A percentile compares a stretch with the other conserved stretches of the same genome.
Conservation (phyloP, 2,888 invertebrate genomes). For the Cheilosia vernalis region DNA sequence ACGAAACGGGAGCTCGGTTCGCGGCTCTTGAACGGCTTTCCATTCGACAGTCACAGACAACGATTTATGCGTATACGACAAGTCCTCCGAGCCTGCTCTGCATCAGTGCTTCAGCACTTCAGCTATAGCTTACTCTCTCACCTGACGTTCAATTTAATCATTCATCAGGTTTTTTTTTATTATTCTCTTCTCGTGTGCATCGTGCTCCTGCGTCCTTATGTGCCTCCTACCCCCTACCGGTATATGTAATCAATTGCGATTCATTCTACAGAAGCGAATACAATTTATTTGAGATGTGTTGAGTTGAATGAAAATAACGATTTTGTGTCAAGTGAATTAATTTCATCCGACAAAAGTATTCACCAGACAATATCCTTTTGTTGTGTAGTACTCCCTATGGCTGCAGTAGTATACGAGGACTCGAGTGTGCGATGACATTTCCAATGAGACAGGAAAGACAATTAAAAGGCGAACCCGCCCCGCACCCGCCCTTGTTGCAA, state of each 20-base stretch:
- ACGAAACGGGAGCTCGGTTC: conserved; percentile 31
- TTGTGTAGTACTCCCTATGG: conserved; percentile 5
- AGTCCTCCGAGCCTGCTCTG: conserved; percentile 39
- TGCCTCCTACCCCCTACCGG: no score
- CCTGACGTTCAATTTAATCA: conserved; percentile 56
- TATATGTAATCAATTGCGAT: conserved; percentile 48
- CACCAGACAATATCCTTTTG: conserved; percentile 30
- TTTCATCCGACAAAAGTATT: conserved; percentile 5
- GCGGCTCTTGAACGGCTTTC: conserved; percentile 48
- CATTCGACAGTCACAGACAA: conserved; percentile 57
- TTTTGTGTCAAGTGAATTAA: conserved; percentile 48
- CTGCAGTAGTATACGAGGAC: background rate
- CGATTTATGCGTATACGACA: conserved; percentile 66
- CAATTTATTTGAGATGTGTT: conserved; percentile 50
- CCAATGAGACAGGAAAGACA: conserved; percentile 42
- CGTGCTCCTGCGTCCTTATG: background rate
- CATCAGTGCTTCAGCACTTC: background rate
- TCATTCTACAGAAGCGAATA: conserved; percentile 38
- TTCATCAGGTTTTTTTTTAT: conserved; percentile 34
- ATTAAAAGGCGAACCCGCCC: conserved; percentile 13
- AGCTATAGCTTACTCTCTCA: conserved; percentile 15
- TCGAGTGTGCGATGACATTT: conserved; percentile 20
- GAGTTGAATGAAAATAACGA: conserved; percentile 43
- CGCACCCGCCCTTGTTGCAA: background rate
- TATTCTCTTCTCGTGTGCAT: background rate